Base-by-base conservation (phyloP, 2,888 invertebrate species). In the Sialis lutaria region DNA sequence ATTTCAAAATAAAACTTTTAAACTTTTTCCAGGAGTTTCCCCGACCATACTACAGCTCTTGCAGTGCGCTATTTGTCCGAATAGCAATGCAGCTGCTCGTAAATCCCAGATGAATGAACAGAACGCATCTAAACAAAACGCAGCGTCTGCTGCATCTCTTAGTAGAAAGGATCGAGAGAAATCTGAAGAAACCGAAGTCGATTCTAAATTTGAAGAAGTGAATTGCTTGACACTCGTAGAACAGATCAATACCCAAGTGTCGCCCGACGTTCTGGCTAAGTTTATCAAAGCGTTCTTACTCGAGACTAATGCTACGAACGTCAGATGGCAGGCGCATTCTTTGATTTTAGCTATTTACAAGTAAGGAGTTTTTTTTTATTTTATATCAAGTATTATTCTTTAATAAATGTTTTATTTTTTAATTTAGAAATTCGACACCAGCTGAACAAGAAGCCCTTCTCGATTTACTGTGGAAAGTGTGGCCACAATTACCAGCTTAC, bases 261-360 rank as follows among this genome's bases (percentile, higher is more conserved):
- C 76, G 0, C 68, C 68, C 53, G 74, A 76, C 4, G 72, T 81
- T 46, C 64, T 87, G 47, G 73, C 73, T 33, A 69, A 77, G 61
- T 95, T 95, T 57, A 77, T 96, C 12, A 81, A 87, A 54, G 86
- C 88, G 1, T 96, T 95, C 69, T 73, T 95, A 41, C 67, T 96
- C 50, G 93, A 95, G 64, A 93, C 92, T 0, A 95, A 95, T 61
- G 83, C 87, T 6, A 89, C 91, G 0, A 80, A 85, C 22, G 83
- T 93, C 8, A 80, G 97, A 49, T 95, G 95, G 95, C 93, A 95
- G 65, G 91, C 92, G 0, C 96, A 97, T 63, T 83, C 86, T 0
- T 67, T 92, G 2, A 70, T 90, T 33, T 71, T 85, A 31, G 83
- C 89, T 1, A 79, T 92, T 53, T 89, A 89, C 61, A 85, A 84